Evolutionary conservation across 2,888 invertebrate genomes (phyloP), one percentile per base, ranked within the genome.

Genomic region (Antitype chi): DNA sequence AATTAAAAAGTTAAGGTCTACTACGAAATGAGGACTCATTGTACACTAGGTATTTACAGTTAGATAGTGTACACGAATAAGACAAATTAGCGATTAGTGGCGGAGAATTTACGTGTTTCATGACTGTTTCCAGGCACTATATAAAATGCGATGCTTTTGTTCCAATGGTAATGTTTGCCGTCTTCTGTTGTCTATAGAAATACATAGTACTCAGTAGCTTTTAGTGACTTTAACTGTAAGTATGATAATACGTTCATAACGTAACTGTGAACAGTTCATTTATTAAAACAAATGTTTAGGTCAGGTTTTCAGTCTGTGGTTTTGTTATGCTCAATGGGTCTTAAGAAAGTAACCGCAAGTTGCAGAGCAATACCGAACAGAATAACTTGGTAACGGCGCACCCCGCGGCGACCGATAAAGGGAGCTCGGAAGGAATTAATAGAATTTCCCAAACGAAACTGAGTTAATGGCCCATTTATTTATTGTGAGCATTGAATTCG

Each of bases 391-490:
- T 67, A 80, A 79, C 70, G 80, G 74, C 78, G 80, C 82, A 62
- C 85, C 80, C 84, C 77, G 63, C 84, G 74, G 84, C 63, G 74
- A 80, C 77, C 70, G 85, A 80, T 86, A 87, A 85, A 85, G 78
- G 84, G 78, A 87, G 89, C 85, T 87, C 84, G 76, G 78, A 85
- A 79, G 82, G 82, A 90, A 88, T 89, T 92, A 91, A 92, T 92
- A 91, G 89, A 91, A 92, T 92, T 90, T 89, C 84, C 89, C 76
- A 88, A 89, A 89, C 87, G 85, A 89, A 91, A 91, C 89, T 84
- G 88, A 89, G 87, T 88, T 90, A 90, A 91, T 90, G 88, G 89
- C 63, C 87, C 90, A 90, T 92, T 91, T 90, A 92, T 91, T 89
- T 90, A 91, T 90, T 90, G 90, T 87, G 88, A 90, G 88, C 89